These are phyloP conservation scores for Cantharis rustica DNA, from an alignment of 2,888 invertebrate genomes.

Conservation along the genomic window DNA sequence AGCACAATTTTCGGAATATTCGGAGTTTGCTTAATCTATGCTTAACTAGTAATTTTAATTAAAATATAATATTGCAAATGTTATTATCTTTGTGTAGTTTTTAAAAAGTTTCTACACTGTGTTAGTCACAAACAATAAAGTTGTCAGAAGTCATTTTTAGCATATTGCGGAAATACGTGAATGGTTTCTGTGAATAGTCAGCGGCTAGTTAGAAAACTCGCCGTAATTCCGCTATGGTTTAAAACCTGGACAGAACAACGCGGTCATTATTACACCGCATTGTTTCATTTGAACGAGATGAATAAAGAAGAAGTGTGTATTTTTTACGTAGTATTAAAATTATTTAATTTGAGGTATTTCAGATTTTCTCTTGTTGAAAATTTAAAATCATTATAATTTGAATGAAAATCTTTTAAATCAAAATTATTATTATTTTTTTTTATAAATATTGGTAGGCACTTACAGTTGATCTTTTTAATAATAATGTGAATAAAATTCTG, in stretches of 20 bases:
- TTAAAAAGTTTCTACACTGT: neutral
- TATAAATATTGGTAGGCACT: too few species aligned
- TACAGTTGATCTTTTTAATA: too few species aligned
- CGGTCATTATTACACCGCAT: neutral
- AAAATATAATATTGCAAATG: neutral
- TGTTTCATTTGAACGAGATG: constrained; percentile 7
- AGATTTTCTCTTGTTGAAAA: neutral
- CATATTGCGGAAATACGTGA: constrained; percentile 32
- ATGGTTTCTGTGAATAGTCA: constrained; percentile 17
- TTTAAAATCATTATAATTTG: neutral
- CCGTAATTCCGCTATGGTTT: constrained; percentile 7
- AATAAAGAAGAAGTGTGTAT: neutral
- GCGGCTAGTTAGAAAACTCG: constrained; percentile 11
- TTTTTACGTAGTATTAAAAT: neutral
- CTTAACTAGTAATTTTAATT: neutral
- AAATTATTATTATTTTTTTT: too few species aligned
- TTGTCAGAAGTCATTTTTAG: constrained; percentile 31
- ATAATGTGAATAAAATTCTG: too few species aligned
- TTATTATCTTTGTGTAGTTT: neutral
- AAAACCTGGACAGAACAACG: constrained; percentile 6
- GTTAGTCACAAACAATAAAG: constrained; percentile 20
- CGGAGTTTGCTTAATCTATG: neutral
- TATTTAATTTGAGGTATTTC: neutral
- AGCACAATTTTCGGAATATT: neutral
- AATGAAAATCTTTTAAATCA: too few species aligned